phyloP scores from a whole-genome alignment of 2,888 invertebrate genomes.

The Nomada flava region DNA sequence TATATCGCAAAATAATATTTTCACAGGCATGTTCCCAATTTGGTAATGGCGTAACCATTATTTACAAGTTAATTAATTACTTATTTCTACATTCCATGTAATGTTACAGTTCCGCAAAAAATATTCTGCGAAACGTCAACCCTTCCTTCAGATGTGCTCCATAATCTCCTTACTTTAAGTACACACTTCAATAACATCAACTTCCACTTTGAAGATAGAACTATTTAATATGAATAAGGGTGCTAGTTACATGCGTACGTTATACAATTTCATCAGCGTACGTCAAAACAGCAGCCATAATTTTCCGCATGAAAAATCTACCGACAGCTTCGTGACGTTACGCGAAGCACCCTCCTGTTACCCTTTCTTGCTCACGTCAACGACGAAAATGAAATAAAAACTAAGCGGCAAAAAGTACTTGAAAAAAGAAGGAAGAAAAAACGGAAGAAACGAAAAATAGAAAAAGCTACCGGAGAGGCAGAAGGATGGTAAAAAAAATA shows the following conservation, averaged over 20 bases:
- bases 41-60: too few species aligned
- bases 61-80: too few species aligned
- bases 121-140: too few species aligned
- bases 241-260: not conserved
- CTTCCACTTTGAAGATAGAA: not conserved
- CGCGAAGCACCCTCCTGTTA: constrained; percentile 44
- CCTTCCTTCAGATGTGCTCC: too few species aligned
- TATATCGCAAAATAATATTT: too few species aligned
- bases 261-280: constrained; percentile 15
- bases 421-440: not conserved
- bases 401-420: not conserved
- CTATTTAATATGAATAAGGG: not conserved
- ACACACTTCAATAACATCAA: too few species aligned
- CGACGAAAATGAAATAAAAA: constrained; percentile 14
- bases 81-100: too few species aligned
- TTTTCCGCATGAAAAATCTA: constrained; percentile 52
- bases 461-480: not conserved
- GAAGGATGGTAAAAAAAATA: constrained; percentile 31
- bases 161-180: too few species aligned
- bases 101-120: too few species aligned
- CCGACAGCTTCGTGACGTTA: constrained; percentile 40
- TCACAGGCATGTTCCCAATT: too few species aligned
- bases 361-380: constrained; percentile 15
- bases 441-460: not conserved
- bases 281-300: constrained; percentile 35